Base-by-base conservation (phyloP, 2,113 vertebrate genomes). In the Polypterus bichir region DNA sequence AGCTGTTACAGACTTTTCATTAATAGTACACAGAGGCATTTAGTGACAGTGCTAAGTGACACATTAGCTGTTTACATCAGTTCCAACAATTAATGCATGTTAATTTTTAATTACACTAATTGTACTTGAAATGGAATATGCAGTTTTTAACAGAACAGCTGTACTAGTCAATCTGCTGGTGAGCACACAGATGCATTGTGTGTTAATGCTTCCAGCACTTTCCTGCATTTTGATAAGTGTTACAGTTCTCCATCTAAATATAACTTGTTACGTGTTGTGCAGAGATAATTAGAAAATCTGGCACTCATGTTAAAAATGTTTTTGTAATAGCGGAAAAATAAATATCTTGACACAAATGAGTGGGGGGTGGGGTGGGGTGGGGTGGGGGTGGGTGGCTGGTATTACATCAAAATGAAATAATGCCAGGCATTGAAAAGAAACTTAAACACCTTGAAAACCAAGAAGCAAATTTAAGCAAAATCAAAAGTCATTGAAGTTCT, bases 51-150 rank as follows among this genome's bases (percentile, higher is more conserved):
- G 87, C 88, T 86, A 91, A 92, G 86, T 93, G 86, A 90, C 86
- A 91, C 87, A 89, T 94, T 93, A 91, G 88, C 89, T 87, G 91
- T 92, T 93, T 91, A 89, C 85, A 90, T 91, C 85, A 88, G 87
- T 85, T 89, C 83, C 86, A 89, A 89, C 90, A 93, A 97, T 97
- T 94, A 97, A 93, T 92, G 88, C 89, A 85, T 87, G 91, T 93
- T 94, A 93, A 93, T 92, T 93, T 92, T 94, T 93, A 92, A 96
- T 97, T 92, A 94, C 89, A 81, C 82, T 86, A 90, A 92, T 96
- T 93, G 85, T 84, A 88, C 88, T 87, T 88, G 88, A 91, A 90
- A 88, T 78, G 54, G 82, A 81, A 85, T 88, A 86, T 84, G 85
- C 91, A 86, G 87, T 91, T 89, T 74, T 79, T 85, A 84, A 70